Conservation (phyloP, 2,113 vertebrate genomes). For the Zootoca vivipara region DNA sequence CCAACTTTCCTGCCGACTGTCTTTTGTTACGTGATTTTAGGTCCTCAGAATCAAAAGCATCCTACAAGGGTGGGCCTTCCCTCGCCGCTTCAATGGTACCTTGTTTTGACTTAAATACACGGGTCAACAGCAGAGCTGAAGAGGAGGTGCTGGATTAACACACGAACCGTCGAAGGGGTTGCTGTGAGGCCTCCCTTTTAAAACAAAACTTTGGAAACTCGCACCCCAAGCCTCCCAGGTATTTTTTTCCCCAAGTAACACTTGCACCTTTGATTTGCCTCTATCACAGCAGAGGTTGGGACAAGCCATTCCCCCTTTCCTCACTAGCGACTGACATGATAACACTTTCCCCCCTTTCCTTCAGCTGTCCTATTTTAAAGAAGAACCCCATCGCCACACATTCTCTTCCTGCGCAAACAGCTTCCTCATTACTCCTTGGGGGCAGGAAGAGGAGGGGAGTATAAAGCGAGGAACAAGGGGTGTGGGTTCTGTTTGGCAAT, state of each 20-base stretch:
- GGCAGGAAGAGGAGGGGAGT: neutral
- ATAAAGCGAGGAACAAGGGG: neutral
- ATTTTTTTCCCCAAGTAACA: neutral
- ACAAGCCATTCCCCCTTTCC: neutral
- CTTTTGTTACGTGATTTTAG: neutral
- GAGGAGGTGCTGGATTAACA: neutral
- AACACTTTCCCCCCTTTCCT: too few relatives aligned
- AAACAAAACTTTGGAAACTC: neutral
- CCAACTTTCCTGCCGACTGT: too few relatives aligned
- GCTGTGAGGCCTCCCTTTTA: too few relatives aligned
- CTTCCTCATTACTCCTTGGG: neutral
- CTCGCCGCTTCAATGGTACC: neutral
- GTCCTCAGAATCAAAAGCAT: neutral
- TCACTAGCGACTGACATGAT: too few relatives aligned
- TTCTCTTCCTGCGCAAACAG: neutral
- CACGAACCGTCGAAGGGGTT: neutral
- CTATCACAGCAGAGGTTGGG: neutral
- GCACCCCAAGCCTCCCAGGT: too few relatives aligned
- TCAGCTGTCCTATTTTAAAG: neutral
- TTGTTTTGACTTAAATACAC: neutral
- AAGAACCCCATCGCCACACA: too few relatives aligned
- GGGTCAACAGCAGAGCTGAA: neutral
- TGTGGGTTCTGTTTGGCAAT: neutral
- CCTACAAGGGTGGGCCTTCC: neutral
- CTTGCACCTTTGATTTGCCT: neutral